These are phyloP conservation scores for Jacana jacana DNA, from an alignment of 2,113 vertebrate species.

Conservation along the genomic window DNA sequence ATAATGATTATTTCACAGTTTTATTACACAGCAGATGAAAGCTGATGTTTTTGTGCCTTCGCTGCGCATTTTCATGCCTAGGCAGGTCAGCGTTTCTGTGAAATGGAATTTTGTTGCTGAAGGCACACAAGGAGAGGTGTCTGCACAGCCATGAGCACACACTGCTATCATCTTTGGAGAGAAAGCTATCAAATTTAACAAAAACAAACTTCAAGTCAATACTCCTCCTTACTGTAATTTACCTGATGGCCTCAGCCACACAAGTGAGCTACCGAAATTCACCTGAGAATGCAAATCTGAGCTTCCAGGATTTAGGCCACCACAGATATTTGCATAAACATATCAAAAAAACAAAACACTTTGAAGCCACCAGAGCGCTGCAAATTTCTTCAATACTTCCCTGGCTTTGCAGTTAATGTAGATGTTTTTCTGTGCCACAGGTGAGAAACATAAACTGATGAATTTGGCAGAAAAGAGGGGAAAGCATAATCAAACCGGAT, in stretches of 20 bases:
- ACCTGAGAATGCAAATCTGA: slow-evolving; percentile 7
- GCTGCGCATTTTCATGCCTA: not conserved
- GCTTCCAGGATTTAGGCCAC: not conserved
- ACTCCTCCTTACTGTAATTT: not conserved
- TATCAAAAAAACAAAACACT: not conserved
- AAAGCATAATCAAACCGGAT: not conserved
- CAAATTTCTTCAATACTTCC: not conserved
- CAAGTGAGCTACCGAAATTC: not conserved
- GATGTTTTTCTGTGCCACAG: not conserved
- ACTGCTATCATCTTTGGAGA: not conserved
- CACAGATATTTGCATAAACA: not conserved
- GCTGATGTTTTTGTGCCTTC: not conserved
- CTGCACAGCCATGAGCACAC: not conserved
- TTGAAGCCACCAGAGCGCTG: not conserved
- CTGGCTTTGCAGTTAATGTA: not conserved
- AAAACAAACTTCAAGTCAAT: not conserved
- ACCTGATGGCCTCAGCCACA: not conserved
- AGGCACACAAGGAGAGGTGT: not conserved
- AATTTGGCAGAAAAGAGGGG: not conserved
- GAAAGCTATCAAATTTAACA: not conserved
- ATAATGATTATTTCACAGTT: slow-evolving; percentile 24
- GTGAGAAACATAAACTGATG: not conserved
- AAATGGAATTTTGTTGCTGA: slow-evolving; percentile 40
- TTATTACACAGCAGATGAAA: slow-evolving; percentile 30
- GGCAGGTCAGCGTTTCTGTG: slow-evolving; percentile 26